Evolutionary conservation across 92 coral and sea anemone species (phyloP).

Genomic region (Epizoanthus scotinus): DNA sequence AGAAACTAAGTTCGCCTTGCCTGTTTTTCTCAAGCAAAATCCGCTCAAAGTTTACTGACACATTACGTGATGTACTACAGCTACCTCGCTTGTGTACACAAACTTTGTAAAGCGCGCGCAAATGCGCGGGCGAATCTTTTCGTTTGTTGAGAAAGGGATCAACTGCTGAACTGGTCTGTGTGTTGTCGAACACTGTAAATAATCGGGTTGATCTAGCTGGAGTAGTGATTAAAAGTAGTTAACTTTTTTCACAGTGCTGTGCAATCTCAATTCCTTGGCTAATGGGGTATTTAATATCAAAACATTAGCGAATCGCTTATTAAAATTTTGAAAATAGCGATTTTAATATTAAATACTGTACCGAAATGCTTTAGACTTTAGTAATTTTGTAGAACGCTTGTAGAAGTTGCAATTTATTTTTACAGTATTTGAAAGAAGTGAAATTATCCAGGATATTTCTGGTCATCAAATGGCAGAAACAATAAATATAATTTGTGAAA

Average conservation of each 20-base stretch:
- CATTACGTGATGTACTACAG: neutral
- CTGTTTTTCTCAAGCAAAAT: neutral
- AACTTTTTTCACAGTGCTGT: neutral
- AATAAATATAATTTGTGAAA: no score
- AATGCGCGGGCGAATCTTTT: conserved; percentile 24
- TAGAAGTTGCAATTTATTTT: no score
- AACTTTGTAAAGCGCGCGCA: conserved; percentile 45
- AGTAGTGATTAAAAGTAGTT: neutral
- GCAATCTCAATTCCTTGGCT: no score
- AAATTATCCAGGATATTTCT: no score
- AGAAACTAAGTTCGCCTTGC: neutral
- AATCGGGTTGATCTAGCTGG: neutral
- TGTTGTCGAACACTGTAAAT: conserved; percentile 7
- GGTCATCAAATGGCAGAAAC: no score
- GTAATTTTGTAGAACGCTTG: no score
- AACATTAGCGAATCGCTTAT: no score
- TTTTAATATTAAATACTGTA: no score
- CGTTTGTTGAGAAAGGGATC: conserved; percentile 35
- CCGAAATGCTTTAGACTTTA: no score
- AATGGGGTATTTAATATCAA: no score
- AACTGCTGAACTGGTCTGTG: conserved; percentile 8
- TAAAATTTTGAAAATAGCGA: no score
- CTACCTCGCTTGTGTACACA: conserved; percentile 7
- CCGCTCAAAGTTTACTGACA: neutral
- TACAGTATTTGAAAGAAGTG: no score